phyloP scores from a whole-genome alignment of 1,140 invertebrate species.

The Chrysomallon squamiferum region DNA sequence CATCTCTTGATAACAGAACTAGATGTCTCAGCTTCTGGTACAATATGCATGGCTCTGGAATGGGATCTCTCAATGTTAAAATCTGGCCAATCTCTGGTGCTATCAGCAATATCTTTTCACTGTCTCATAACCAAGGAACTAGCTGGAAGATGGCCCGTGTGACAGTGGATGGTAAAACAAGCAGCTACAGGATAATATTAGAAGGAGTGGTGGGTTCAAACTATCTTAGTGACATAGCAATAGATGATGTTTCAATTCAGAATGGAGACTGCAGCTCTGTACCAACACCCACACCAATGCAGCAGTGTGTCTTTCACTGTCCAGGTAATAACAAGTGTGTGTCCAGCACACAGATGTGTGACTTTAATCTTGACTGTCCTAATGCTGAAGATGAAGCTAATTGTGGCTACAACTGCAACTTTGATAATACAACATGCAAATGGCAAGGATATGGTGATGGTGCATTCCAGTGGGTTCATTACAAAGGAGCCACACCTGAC shows the following conservation, averaged over 20 bases:
- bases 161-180: slow-evolving; percentile 28
- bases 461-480: slow-evolving; percentile 42
- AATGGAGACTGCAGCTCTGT: slow-evolving; percentile 6
- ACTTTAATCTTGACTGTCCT: slow-evolving; percentile 51
- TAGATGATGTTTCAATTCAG: slow-evolving; percentile 39
- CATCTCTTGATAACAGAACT: slow-evolving; percentile 27
- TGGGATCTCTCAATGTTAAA: slow-evolving; percentile 47
- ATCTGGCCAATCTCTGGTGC: slow-evolving; percentile 9
- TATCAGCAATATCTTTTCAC: background rate
- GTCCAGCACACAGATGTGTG: slow-evolving; percentile 40
- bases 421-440: slow-evolving; percentile 50
- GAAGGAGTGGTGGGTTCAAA: slow-evolving; percentile 36
- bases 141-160: slow-evolving; percentile 38
- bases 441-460: slow-evolving; percentile 39
- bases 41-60: slow-evolving; percentile 76
- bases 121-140: slow-evolving; percentile 34
- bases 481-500: slow-evolving; percentile 44
- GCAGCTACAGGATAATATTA: slow-evolving; percentile 29
- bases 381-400: slow-evolving; percentile 53
- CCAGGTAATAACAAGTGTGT: slow-evolving; percentile 33
- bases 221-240: slow-evolving; percentile 40
- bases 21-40: slow-evolving; percentile 70
- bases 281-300: background rate
- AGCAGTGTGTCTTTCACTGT: background rate
- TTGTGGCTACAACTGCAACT: slow-evolving; percentile 54